Percentiles rank a stretch among this genome's conserved stretches.
phyloP scores from a whole-genome alignment of 2,888 invertebrate genomes.

The Thera obeliscata region DNA sequence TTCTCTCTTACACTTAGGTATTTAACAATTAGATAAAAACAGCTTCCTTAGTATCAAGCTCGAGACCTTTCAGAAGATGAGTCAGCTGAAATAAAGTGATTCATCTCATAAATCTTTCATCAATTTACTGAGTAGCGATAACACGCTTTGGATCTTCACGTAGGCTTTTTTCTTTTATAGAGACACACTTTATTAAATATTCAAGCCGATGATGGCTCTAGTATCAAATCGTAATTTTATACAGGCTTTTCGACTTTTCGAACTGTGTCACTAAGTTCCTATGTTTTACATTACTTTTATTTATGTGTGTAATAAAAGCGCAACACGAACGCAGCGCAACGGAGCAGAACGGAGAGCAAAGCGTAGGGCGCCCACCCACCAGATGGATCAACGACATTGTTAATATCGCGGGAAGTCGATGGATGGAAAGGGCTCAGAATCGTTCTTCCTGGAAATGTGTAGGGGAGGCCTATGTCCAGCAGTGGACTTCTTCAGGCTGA shows the following conservation, averaged over 20 bases:
- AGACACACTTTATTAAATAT: constrained; percentile 14
- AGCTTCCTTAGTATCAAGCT: neutral
- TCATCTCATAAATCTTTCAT: constrained; percentile 24
- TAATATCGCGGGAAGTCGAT: too few species aligned
- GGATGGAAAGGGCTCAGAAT: too few species aligned
- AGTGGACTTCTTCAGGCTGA: too few species aligned
- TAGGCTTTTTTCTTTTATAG: constrained; percentile 5
- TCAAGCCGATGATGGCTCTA: constrained; percentile 1
- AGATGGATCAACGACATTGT: too few species aligned
- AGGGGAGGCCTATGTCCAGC: too few species aligned
- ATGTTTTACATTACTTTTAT: neutral
- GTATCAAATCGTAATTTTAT: neutral
- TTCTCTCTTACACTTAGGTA: too few species aligned
- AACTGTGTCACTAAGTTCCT: constrained; percentile 1
- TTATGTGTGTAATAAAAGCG: too few species aligned
- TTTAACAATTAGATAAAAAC: too few species aligned
- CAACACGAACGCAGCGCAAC: too few species aligned
- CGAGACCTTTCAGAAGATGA: constrained; percentile 4
- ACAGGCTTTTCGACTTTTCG: neutral
- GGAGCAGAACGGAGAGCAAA: too few species aligned
- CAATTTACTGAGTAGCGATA: constrained; percentile 18
- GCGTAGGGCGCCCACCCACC: too few species aligned
- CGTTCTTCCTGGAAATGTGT: too few species aligned
- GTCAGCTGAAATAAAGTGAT: constrained; percentile 17
- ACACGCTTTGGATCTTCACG: constrained; percentile 6